These are phyloP conservation scores for Yasuhikotakia modesta DNA, from an alignment of 2,797 vertebrate genomes.

Conservation along the genomic window DNA sequence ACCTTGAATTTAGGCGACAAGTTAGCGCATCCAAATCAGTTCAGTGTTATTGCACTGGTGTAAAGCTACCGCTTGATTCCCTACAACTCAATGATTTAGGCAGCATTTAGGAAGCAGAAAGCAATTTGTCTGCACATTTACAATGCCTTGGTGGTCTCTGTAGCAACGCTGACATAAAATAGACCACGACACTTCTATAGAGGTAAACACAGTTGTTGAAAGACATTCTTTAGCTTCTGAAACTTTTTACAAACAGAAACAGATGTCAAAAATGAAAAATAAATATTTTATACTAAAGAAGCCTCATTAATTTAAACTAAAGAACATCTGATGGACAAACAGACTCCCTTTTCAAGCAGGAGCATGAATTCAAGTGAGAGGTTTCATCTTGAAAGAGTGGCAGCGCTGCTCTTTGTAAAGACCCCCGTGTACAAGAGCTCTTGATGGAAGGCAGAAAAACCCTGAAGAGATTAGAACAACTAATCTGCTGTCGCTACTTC, in stretches of 20 bases:
- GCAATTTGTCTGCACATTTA: not conserved
- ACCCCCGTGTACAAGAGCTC: slow-evolving; percentile 39
- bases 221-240: not conserved
- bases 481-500: slow-evolving; percentile 51
- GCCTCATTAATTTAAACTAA: not conserved
- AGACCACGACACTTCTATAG: not conserved
- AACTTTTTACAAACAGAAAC: slow-evolving; percentile 5
- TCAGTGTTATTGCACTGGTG: not conserved
- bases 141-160: slow-evolving; percentile 1
- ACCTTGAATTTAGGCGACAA: slow-evolving; percentile 12
- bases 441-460: slow-evolving; percentile 40
- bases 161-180: not conserved
- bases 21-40: slow-evolving; percentile 20
- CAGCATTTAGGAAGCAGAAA: not conserved
- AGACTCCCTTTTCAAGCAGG: slow-evolving; percentile 13
- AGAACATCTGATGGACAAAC: slow-evolving; percentile 15
- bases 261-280: slow-evolving; percentile 10
- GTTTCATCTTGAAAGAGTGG: slow-evolving; percentile 29
- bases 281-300: slow-evolving; percentile 7
- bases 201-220: not conserved
- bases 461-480: slow-evolving; percentile 52
- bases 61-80: not conserved
- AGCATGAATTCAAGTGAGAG: slow-evolving; percentile 21
- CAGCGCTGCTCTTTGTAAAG: slow-evolving; percentile 32
- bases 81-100: not conserved